phyloP scores from a whole-genome alignment of 2,888 invertebrate genomes.

The Brachycybe producta region DNA sequence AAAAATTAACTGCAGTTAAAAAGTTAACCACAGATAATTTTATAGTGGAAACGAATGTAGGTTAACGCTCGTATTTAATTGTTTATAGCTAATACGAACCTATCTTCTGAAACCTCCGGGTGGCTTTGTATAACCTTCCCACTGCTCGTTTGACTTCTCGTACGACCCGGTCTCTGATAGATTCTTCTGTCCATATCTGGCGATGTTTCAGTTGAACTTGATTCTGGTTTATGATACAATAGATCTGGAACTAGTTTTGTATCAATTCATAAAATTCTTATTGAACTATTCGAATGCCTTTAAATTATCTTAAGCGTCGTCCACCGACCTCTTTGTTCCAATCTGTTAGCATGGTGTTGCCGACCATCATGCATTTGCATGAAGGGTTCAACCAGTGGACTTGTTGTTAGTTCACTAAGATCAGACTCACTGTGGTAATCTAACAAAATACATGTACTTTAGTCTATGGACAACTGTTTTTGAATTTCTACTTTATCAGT shows the following conservation, averaged over 20 bases:
- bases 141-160: conserved; percentile 8
- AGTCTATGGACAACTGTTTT: no score
- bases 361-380: conserved; percentile 15
- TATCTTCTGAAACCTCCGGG: conserved; percentile 5
- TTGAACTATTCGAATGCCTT: not conserved
- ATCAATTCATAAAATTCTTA: not conserved
- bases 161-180: conserved; percentile 18
- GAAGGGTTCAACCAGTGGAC: conserved; percentile 14
- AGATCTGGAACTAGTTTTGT: conserved; percentile 17
- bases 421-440: conserved; percentile 16
- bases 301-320: not conserved
- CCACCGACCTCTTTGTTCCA: conserved; percentile 17
- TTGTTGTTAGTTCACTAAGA: conserved; percentile 14
- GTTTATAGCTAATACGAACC: no score
- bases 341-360: conserved; percentile 9
- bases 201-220: conserved; percentile 18
- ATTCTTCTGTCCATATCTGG: conserved; percentile 17
- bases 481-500: no score
- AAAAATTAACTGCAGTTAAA: no score
- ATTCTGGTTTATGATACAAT: conserved; percentile 19
- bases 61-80: no score
- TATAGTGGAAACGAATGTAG: no score
- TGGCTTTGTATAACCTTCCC: not conserved
- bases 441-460: no score
- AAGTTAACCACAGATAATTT: no score